Evolutionary conservation across 2,888 invertebrate genomes (phyloP), one percentile per base, ranked within the genome.

Genomic region (Steinernema scapterisci): DNA sequence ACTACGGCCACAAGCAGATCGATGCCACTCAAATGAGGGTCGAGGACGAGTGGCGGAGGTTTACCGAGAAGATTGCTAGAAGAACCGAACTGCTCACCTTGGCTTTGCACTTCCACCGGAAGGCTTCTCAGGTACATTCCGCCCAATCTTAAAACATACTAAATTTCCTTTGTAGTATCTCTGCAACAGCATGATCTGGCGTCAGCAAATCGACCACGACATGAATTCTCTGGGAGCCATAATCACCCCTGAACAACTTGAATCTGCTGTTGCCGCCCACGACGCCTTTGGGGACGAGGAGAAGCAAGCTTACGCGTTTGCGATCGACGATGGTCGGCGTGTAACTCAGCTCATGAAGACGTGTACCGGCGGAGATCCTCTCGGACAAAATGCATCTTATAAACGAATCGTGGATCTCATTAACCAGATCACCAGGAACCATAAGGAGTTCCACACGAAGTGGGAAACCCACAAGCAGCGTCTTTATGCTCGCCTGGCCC

Each of bases 191-290:
- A 73, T 79, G 21, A 23, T 71, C 13, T 85, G 84, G 85, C 76
- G 78, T 1, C 73, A 74, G 13, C 77, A 80, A 9, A 81, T 83
- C 1, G 85, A 84, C 6, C 78, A 83, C 11, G 81, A 85, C 70
- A 82, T 84, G 16, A 51, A 73, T 11, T 75, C 75, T 5, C 74
- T 84, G 1, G 70, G 73, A 21, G 70, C 75, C 63, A 72, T 73
- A 21, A 74, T 81, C 23, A 75, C 74, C 5, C 63, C 23, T 25
- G 63, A 63, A 1, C 63, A 76, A 23, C 63, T 85, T 13, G 80
- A 83, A 27, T 71, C 72, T 0, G 82, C 83, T 16, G 78, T 82
- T 51, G 74, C 75, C 25, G 45, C 70, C 23, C 80, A 79, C 70
- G 43, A 76, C 21, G 56, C 73, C 23, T 79, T 79, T 46, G 70